Evolutionary conservation across 2,797 vertebrate species (phyloP).

Genomic region (Melanotaenia trifasciata): DNA sequence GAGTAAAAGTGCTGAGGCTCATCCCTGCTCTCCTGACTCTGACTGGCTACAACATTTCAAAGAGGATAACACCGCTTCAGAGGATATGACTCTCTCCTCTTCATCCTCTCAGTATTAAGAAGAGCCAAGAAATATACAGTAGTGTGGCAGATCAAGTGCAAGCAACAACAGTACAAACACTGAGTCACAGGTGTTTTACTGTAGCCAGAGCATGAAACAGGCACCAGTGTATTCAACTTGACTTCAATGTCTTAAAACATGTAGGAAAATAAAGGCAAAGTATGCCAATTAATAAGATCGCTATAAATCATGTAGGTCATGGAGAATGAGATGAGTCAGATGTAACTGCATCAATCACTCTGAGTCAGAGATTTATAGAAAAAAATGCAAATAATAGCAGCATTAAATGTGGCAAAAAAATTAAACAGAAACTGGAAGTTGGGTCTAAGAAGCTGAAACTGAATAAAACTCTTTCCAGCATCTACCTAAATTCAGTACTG

Average conservation of each 20-base stretch:
- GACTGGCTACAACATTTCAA: conserved; percentile 39
- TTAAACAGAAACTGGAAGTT: too few relatives aligned
- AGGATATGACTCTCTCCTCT: background rate
- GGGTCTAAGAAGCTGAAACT: too few relatives aligned
- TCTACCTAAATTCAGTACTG: too few relatives aligned
- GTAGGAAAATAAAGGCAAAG: background rate
- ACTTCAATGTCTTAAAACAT: too few relatives aligned
- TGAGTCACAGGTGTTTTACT: background rate
- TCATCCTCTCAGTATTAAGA: background rate
- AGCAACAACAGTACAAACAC: conserved; percentile 2
- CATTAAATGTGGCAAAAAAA: too few relatives aligned
- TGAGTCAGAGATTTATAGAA: too few relatives aligned
- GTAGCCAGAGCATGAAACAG: background rate
- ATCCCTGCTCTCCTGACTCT: background rate
- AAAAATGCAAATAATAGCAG: too few relatives aligned
- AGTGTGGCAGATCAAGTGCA: background rate
- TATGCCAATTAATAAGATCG: background rate
- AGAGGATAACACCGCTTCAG: conserved; percentile 26
- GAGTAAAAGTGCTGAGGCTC: conserved; percentile 11
- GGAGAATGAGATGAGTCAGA: too few relatives aligned
- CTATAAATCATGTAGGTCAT: background rate
- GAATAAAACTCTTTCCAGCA: too few relatives aligned
- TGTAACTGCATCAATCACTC: too few relatives aligned
- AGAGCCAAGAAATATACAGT: conserved; percentile 5
- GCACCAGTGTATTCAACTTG: background rate